A percentile compares a stretch with the other conserved stretches of the same genome.
These are phyloP conservation scores for Rhipidura dahli DNA, from an alignment of 2,113 vertebrate genomes.

Conservation along the genomic window DNA sequence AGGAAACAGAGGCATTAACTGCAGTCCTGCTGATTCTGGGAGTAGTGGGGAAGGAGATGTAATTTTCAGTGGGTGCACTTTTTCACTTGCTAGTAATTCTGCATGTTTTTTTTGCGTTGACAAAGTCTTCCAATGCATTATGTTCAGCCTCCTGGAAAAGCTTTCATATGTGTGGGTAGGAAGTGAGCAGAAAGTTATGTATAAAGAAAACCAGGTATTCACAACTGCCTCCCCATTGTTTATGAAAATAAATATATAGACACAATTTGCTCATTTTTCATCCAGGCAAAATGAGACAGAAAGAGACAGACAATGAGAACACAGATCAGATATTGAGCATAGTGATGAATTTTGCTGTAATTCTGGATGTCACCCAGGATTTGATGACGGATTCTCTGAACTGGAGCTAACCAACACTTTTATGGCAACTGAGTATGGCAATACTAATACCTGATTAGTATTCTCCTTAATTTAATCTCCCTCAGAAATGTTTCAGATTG, in stretches of 20 bases:
- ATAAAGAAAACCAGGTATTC: neutral
- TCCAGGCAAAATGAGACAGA: neutral
- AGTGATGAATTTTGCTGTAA: neutral
- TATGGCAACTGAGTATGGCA: neutral
- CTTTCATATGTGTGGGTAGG: neutral
- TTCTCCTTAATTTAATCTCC: neutral
- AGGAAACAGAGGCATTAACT: neutral
- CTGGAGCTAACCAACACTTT: neutral
- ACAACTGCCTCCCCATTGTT: neutral
- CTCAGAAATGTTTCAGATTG: neutral
- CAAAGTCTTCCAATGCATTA: neutral
- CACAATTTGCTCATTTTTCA: neutral
- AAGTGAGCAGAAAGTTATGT: neutral
- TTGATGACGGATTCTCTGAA: neutral
- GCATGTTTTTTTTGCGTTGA: neutral
- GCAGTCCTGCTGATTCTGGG: neutral
- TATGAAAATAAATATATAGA: neutral
- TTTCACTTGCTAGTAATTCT: neutral
- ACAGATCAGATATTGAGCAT: neutral
- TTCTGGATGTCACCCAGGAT: neutral
- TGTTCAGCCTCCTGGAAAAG: neutral
- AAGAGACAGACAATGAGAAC: neutral
- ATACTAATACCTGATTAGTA: too few species aligned
- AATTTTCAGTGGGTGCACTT: neutral
- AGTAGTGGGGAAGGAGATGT: neutral